Percentiles rank a stretch among this genome's conserved stretches.
These are phyloP conservation scores for Heliconius eleuchia DNA, from an alignment of 1,140 invertebrate genomes.

Conservation along the genomic window DNA sequence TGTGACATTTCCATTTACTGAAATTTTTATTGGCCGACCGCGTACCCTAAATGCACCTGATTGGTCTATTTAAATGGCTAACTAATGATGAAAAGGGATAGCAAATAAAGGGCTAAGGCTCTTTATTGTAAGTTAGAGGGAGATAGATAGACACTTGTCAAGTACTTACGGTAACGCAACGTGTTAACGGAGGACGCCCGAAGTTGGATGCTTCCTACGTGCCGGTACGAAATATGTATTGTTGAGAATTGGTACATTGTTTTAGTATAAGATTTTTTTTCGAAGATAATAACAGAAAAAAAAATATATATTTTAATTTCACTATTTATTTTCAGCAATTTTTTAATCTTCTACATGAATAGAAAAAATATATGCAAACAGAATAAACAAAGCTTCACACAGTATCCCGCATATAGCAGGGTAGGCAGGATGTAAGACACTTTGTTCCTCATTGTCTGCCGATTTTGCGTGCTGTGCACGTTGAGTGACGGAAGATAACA, in stretches of 20 bases:
- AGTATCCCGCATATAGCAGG: no score
- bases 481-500: no score
- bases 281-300: no score
- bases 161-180: slow-evolving; percentile 71
- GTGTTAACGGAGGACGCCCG: slow-evolving; percentile 64
- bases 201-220: slow-evolving; percentile 59
- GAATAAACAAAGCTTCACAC: no score
- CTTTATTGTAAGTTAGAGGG: slow-evolving; percentile 47
- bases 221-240: slow-evolving; percentile 41
- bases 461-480: no score
- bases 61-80: slow-evolving; percentile 75
- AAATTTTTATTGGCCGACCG: slow-evolving; percentile 74
- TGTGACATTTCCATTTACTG: slow-evolving; percentile 73
- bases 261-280: background rate
- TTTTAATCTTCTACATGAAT: no score
- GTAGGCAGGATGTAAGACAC: no score
- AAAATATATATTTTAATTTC: no score
- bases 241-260: slow-evolving; percentile 45
- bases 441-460: no score
- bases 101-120: slow-evolving; percentile 41
- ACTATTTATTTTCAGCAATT: background rate
- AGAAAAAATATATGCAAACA: no score
- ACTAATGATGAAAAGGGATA: slow-evolving; percentile 67
- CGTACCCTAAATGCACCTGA: slow-evolving; percentile 52
- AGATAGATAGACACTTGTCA: slow-evolving; percentile 75